Percentiles rank a stretch among this genome's conserved stretches.
These are phyloP conservation scores for Galaxea fascicularis DNA, from an alignment of 92 coral and sea anemone species.

Conservation along the genomic window DNA sequence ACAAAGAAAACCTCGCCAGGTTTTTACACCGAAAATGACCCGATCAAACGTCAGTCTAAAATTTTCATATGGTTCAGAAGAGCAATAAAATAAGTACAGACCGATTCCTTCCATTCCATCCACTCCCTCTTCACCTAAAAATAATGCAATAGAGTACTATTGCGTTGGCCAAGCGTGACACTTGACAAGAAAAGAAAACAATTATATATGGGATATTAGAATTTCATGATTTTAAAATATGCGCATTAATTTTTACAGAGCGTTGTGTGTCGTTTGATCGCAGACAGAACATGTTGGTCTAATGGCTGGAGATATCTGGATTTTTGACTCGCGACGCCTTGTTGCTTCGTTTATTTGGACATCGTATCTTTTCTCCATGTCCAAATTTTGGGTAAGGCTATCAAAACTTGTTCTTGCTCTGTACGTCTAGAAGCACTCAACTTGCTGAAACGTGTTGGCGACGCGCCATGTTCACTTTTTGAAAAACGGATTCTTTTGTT, in stretches of 20 bases:
- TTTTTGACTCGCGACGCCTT: background rate
- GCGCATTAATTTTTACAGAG: constrained; percentile 25
- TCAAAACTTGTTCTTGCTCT: background rate
- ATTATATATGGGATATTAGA: background rate
- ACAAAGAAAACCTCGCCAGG: too few species aligned
- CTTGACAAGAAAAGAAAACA: background rate
- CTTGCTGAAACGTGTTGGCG: constrained; percentile 13
- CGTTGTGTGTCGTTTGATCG: background rate
- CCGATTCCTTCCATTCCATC: too few species aligned
- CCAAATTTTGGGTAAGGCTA: constrained; percentile 32
- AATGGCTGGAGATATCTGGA: constrained; percentile 49
- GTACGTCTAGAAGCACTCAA: background rate
- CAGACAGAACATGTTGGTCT: background rate
- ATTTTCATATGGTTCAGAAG: too few species aligned
- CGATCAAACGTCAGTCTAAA: too few species aligned
- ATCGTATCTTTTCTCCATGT: constrained; percentile 6
- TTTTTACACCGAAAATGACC: too few species aligned
- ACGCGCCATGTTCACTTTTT: background rate
- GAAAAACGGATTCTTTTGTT: background rate
- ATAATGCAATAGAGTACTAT: too few species aligned
- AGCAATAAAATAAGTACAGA: too few species aligned
- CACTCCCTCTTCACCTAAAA: too few species aligned
- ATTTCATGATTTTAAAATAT: constrained; percentile 5
- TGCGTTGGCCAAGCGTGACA: background rate
- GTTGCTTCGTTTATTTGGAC: background rate